A percentile compares a stretch with the other conserved stretches of the same genome.
phyloP scores from a whole-genome alignment of 2,797 vertebrate species.

The Manis pentadactyla region DNA sequence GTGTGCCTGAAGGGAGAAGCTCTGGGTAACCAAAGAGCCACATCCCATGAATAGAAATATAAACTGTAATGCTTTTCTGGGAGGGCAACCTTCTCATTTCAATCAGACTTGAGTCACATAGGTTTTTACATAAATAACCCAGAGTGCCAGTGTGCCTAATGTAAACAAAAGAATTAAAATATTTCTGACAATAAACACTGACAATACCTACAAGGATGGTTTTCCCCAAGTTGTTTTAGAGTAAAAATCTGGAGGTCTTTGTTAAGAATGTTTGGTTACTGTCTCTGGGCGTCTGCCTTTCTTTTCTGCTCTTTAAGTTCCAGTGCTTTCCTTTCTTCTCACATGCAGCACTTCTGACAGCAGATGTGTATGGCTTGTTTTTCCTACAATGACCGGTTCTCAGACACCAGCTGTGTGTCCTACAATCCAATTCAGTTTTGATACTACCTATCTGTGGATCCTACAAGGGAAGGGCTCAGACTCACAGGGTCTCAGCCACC shows the following conservation, averaged over 20 bases:
- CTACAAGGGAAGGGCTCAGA: neutral
- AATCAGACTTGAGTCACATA: neutral
- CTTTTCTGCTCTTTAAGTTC: too few relatives aligned
- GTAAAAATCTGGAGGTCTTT: neutral
- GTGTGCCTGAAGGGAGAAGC: neutral
- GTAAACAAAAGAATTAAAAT: slow-evolving; percentile 39
- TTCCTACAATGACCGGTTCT: neutral
- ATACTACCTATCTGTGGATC: neutral
- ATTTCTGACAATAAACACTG: slow-evolving; percentile 1
- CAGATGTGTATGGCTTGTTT: neutral
- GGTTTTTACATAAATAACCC: neutral
- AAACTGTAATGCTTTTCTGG: neutral
- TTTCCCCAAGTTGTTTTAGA: neutral
- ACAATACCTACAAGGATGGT: neutral
- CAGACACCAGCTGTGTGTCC: neutral
- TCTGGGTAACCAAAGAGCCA: neutral
- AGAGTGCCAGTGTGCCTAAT: neutral
- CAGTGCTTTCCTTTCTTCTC: neutral
- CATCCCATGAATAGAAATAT: neutral
- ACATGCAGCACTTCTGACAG: neutral
- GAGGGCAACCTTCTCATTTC: slow-evolving; percentile 23
- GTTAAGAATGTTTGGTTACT: neutral
- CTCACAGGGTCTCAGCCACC: neutral
- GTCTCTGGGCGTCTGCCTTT: neutral
- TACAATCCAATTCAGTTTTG: neutral